Conservation (phyloP, 2,888 invertebrate species). For the Cistogaster globosa region DNA sequence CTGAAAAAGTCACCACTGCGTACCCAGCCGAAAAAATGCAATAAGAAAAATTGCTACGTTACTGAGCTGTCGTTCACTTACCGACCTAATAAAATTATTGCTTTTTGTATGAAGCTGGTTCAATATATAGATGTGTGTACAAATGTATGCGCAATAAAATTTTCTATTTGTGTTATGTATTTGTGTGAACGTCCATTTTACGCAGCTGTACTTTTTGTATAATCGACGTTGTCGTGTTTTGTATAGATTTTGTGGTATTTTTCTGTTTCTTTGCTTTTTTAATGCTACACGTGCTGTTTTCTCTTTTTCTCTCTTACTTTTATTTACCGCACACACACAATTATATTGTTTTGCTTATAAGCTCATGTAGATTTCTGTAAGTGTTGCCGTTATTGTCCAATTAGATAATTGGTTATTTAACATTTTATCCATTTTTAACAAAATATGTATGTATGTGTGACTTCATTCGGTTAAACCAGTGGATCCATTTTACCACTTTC, state of each 20-base stretch:
- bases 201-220: conserved; percentile 66
- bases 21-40: conserved; percentile 4
- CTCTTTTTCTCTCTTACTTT: conserved; percentile 1
- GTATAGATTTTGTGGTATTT: conserved; percentile 1
- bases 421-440: no score
- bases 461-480: no score
- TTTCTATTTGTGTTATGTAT: conserved; percentile 11
- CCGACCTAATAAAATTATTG: conserved; percentile 20
- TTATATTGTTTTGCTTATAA: no score
- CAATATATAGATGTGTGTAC: background rate
- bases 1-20: conserved; percentile 27
- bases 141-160: background rate
- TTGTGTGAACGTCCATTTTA: conserved; percentile 43
- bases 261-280: conserved; percentile 27
- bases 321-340: no score
- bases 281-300: conserved; percentile 46
- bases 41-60: conserved; percentile 28
- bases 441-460: no score
- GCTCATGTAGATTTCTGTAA: no score
- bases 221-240: conserved; percentile 54
- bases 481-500: no score
- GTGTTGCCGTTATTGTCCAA: no score
- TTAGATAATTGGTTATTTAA: no score
- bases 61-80: conserved; percentile 38
- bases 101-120: conserved; percentile 16